Conservation (phyloP, 2,113 vertebrate species). For the Columba livia region DNA sequence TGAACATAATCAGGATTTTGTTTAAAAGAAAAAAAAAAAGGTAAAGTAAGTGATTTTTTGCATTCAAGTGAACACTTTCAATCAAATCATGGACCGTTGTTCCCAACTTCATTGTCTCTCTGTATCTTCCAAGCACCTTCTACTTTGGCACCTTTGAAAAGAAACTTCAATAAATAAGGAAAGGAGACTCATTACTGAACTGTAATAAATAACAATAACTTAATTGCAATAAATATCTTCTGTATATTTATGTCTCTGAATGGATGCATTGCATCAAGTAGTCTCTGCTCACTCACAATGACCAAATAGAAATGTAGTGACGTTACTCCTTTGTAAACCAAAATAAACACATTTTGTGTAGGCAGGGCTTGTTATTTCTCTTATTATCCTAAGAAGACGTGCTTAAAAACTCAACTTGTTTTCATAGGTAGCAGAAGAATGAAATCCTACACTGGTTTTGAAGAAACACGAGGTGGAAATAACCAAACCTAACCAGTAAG, state of each 20-base stretch:
- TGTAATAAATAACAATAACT: slow-evolving; percentile 99
- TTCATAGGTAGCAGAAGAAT: slow-evolving; percentile 30
- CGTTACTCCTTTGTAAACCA: slow-evolving; percentile 80
- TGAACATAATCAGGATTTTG: slow-evolving; percentile 32
- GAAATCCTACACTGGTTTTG: neutral
- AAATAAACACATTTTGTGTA: slow-evolving; percentile 21
- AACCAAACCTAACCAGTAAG: slow-evolving; percentile 15
- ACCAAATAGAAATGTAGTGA: slow-evolving; percentile 78
- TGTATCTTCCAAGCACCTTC: slow-evolving; percentile 74
- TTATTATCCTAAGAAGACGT: slow-evolving; percentile 58
- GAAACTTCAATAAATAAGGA: slow-evolving; percentile 87
- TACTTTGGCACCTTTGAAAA: slow-evolving; percentile 90
- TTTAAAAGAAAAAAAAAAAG: slow-evolving; percentile 74
- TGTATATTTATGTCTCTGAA: slow-evolving; percentile 87
- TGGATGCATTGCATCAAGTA: slow-evolving; percentile 87
- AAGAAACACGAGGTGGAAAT: neutral
- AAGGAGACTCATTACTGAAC: slow-evolving; percentile 87
- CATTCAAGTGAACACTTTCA: slow-evolving; percentile 68
- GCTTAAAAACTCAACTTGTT: slow-evolving; percentile 70
- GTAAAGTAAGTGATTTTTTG: slow-evolving; percentile 87
- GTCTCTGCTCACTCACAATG: slow-evolving; percentile 78
- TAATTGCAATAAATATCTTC: slow-evolving; percentile 99
- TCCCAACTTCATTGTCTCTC: slow-evolving; percentile 74
- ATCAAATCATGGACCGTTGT: slow-evolving; percentile 71
- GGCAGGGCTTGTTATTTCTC: slow-evolving; percentile 23